Percentiles rank a stretch among this genome's conserved stretches.
Evolutionary conservation across 1,140 invertebrate species (phyloP).

Genomic region (Pseudomyrmex concolor): DNA sequence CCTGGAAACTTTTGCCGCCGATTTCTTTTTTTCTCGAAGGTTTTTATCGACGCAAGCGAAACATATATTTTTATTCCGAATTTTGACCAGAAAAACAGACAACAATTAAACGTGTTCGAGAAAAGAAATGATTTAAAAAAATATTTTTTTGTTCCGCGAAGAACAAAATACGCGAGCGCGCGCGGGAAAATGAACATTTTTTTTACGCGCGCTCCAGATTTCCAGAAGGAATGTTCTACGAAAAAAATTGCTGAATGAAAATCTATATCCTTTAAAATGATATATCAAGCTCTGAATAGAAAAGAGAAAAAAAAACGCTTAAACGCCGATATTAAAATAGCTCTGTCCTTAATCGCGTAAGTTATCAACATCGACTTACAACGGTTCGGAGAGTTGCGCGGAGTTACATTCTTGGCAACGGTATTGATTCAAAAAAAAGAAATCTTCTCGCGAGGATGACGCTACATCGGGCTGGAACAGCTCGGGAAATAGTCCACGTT

Average conservation of each 20-base stretch:
- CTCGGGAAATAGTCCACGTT: conserved; percentile 35
- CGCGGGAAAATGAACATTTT: no score
- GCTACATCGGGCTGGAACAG: background rate
- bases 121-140: background rate
- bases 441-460: conserved; percentile 16
- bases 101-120: no score
- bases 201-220: no score
- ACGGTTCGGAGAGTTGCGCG: no score
- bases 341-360: background rate
- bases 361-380: conserved; percentile 33
- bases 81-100: background rate
- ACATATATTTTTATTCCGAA: background rate
- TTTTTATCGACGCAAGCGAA: no score
- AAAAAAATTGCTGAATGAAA: no score
- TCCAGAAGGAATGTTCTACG: no score
- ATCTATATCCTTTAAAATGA: no score
- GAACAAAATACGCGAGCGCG: no score
- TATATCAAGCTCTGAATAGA: background rate
- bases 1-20: conserved; percentile 4
- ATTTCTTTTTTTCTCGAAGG: background rate
- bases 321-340: conserved; percentile 33
- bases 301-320: background rate
- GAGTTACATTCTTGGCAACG: conserved; percentile 30
- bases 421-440: conserved; percentile 44
- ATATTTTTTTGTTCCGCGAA: background rate